phyloP scores from a whole-genome alignment of 92 coral and sea anemone species.

The Isaurus tuberculatus region DNA sequence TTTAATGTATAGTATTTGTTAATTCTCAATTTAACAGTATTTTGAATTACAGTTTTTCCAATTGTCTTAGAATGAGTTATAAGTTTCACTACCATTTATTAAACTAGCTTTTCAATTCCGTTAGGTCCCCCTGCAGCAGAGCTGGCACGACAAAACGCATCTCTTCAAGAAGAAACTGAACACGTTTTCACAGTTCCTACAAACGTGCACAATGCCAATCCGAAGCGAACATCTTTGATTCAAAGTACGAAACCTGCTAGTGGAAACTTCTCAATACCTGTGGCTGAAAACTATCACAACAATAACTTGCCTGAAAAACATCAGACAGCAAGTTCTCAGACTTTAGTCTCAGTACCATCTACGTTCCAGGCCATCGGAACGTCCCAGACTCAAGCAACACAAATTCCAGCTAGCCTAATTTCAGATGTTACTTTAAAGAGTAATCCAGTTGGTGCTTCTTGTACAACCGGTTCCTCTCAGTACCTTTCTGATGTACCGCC shows the following conservation, averaged over 20 bases:
- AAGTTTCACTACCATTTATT: background rate
- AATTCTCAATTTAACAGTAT: too few relatives aligned
- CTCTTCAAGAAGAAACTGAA: too few relatives aligned
- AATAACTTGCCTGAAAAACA: background rate
- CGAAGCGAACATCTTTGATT: background rate
- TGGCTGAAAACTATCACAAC: background rate
- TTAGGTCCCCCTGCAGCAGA: background rate
- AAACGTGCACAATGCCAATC: background rate
- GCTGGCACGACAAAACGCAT: background rate
- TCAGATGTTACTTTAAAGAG: background rate
- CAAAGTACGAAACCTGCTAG: background rate
- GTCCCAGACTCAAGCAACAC: slow-evolving; percentile 7
- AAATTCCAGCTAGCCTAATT: background rate
- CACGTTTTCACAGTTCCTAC: background rate
- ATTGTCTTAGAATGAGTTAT: too few relatives aligned
- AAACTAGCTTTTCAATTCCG: background rate
- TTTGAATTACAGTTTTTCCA: too few relatives aligned
- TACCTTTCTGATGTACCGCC: too few relatives aligned
- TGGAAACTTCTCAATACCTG: background rate
- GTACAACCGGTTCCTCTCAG: too few relatives aligned
- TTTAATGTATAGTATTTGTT: too few relatives aligned
- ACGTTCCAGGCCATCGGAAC: background rate
- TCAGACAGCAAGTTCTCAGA: slow-evolving; percentile 7
- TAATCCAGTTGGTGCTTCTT: background rate
- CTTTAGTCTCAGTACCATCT: background rate